Base-by-base conservation (phyloP, 2,888 invertebrate species). In the Stegana nigrithorax region DNA sequence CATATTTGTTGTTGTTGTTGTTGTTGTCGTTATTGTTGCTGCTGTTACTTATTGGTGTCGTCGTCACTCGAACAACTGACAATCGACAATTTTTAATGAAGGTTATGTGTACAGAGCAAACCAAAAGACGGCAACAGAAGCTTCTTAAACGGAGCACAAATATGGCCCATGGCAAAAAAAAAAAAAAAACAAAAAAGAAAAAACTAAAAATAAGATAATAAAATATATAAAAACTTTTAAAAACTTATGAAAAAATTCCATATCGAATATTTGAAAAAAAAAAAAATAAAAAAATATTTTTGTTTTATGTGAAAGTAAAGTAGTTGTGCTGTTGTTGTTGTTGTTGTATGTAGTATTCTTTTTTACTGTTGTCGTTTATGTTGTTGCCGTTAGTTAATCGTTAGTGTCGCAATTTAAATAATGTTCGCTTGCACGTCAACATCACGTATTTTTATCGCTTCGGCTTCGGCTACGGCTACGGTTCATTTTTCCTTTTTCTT, bases 331-430 rank as follows among this genome's bases (percentile, higher is more conserved):
- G 32, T 26, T 19, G 29, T 21, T 45, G 45, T 32, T 23, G 59
- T 62, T 60, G 69, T 63, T 25, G 67, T 39, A 55, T 66, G 67
- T 64, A 42, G 73, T 64, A 68, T 32, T 32, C 12, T 32, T 32
- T 7, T 12, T 32, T 60, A 26, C 21, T 19, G 29, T 21, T 45
- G 45, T 32, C 17, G 59, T 62, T 60, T 67, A 62, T 25, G 67
- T 25, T 10, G n/a, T 50, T 50, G 50, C 14, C 10, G 14, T 14
- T 19, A 19, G 44, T 2, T 21, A 25, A n/a, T n/a, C n/a, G 42
- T 71, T 76, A 76, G 75, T 76, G 76, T 76, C 70, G 77, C 79
- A 75, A 78, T 76, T 76, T 76, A 73, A 77, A 78, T 76, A 75
- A 73, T 77, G 73, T 74, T 74, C 71, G n/a, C n/a, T n/a, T n/a